Percentiles rank a stretch among this genome's conserved stretches.
Evolutionary conservation across 2,888 invertebrate species (phyloP).

Genomic region (Agrochola circellaris): DNA sequence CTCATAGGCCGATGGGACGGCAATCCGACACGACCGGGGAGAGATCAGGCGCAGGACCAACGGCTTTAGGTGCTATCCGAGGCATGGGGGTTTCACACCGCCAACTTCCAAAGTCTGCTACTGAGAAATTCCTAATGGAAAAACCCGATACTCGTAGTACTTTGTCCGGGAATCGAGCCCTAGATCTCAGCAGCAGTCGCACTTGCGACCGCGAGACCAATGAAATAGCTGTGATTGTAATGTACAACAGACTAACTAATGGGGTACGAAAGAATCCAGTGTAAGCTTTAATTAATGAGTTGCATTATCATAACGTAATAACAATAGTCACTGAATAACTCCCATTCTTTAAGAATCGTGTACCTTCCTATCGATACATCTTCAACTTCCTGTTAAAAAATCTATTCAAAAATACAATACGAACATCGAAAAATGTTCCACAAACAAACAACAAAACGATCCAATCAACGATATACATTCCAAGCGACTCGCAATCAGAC

Average conservation of each 20-base stretch:
- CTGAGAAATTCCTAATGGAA: not conserved
- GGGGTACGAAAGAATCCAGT: not conserved
- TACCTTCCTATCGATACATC: not conserved
- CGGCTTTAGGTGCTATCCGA: not conserved
- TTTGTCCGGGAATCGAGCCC: not conserved
- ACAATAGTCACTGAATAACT: not conserved
- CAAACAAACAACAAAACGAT: conserved; percentile 50
- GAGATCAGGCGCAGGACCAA: not conserved
- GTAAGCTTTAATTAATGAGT: not conserved
- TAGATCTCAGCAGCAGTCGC: not conserved
- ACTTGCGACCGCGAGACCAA: not conserved
- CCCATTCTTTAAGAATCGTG: too few species aligned
- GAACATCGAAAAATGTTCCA: conserved; percentile 14
- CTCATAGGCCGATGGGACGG: not conserved
- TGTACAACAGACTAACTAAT: not conserved
- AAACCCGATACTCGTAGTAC: too few species aligned
- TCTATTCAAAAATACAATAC: conserved; percentile 19
- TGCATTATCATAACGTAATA: too few species aligned
- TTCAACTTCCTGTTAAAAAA: not conserved
- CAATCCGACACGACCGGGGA: too few species aligned
- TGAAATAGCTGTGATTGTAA: not conserved
- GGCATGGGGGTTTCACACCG: not conserved
- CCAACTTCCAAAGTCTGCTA: not conserved
- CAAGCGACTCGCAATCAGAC: conserved; percentile 73
- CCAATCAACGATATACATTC: conserved; percentile 56